Base-by-base conservation (phyloP, 2,888 invertebrate species). In the Tetanocera ferruginea region DNA sequence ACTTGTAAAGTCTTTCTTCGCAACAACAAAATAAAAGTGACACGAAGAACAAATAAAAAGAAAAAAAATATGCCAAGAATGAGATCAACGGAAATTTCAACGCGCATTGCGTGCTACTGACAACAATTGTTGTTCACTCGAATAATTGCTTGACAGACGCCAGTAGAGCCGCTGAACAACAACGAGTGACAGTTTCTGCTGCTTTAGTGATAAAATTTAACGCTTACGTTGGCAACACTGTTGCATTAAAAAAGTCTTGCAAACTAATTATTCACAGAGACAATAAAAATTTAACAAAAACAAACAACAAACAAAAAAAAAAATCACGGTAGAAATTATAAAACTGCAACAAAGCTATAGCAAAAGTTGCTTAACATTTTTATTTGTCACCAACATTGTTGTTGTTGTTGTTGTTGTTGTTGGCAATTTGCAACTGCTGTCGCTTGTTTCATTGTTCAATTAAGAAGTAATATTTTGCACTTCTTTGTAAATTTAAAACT, bases 151-250 rank as follows among this genome's bases (percentile, higher is more conserved):
- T 25, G 64, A 5, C 64, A 64, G 17, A 34, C 34, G 1, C 3
- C n/a, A 31, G n/a, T 31, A 6, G n/a, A 31, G 17, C 43, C 43
- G 43, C 43, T 43, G 11, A 43, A 14, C 57, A 28, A 60, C 57
- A 28, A 60, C 57, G 25, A 55, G 43, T 55, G 55, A 60, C 57
- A 60, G n/a, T 60, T 60, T 60, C 28, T 60, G 28, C 28, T 60
- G 3, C 11, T 11, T 9, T 5, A 60, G 57, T 14, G 14, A 14
- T 60, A 25, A 60, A 60, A 60, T 60, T 60, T 60, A 60, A 25
- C 25, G 57, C 49, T 9, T 25, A 17, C 25, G 14, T 43, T 23
- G 51, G 49, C 69, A 14, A 66, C 23, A 34, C 37, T 37, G 66
- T 34, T 66, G 64, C 2, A 9, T 23, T 55, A 3, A 23, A n/a